These are phyloP conservation scores for Sminthopsis crassicaudata DNA, from an alignment of 2,113 vertebrate species.

Conservation along the genomic window DNA sequence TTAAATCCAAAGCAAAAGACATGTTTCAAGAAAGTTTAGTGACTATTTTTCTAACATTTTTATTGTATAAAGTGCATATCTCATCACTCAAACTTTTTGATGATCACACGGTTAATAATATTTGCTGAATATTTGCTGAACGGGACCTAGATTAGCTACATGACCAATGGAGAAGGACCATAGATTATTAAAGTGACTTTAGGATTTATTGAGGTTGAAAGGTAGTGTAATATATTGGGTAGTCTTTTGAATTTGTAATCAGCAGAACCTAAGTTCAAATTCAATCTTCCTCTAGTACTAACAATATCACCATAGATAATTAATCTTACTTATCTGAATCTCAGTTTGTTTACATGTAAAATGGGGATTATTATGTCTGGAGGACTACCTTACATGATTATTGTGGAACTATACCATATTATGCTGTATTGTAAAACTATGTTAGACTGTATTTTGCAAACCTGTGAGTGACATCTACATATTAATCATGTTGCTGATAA, in stretches of 20 bases:
- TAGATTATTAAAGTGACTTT: background rate
- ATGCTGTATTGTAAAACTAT: background rate
- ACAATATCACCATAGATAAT: background rate
- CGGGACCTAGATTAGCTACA: background rate
- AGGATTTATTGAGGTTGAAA: background rate
- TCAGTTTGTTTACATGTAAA: background rate
- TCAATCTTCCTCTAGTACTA: background rate
- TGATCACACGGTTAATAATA: slow-evolving; percentile 47
- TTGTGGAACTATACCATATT: background rate
- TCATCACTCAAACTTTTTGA: slow-evolving; percentile 21
- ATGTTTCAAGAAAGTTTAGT: slow-evolving; percentile 39
- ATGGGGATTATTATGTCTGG: background rate
- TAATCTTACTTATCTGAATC: background rate
- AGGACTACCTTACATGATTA: background rate
- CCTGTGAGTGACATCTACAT: background rate
- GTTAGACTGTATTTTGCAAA: background rate
- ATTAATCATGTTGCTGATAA: background rate
- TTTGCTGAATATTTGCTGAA: slow-evolving; percentile 59
- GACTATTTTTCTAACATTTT: slow-evolving; percentile 36
- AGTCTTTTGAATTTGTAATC: background rate
- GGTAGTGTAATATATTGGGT: background rate
- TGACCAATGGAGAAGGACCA: background rate
- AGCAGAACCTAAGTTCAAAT: background rate
- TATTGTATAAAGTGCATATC: slow-evolving; percentile 29
- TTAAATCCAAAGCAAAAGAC: slow-evolving; percentile 59